These are phyloP conservation scores for Clupea harengus DNA, from an alignment of 2,113 vertebrate species.

Conservation along the genomic window DNA sequence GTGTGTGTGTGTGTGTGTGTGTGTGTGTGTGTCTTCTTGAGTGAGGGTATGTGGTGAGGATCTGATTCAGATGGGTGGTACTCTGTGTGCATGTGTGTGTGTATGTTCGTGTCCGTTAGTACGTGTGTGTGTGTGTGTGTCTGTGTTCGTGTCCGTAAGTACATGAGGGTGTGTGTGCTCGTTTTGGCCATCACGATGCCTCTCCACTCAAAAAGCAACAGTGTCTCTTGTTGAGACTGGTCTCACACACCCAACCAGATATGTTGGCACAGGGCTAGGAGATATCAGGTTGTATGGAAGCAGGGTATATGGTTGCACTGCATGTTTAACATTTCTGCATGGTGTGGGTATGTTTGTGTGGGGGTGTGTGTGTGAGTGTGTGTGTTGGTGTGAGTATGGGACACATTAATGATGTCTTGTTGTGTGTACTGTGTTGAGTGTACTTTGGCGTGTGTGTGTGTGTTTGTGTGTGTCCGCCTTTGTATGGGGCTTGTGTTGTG, in stretches of 20 bases:
- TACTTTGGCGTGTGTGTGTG: not conserved
- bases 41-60: not conserved
- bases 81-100: not conserved
- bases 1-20: too few species aligned
- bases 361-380: not conserved
- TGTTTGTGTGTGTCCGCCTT: not conserved
- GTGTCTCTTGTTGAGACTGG: not conserved
- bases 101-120: too few species aligned
- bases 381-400: not conserved
- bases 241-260: not conserved
- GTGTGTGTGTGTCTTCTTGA: not conserved
- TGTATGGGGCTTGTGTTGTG: not conserved
- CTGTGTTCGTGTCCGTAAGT: not conserved
- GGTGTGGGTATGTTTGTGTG: not conserved
- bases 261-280: not conserved
- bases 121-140: not conserved
- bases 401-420: not conserved
- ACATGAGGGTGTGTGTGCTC: not conserved
- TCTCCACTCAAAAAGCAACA: not conserved
- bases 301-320: not conserved
- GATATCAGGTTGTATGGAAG: not conserved
- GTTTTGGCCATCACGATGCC: not conserved
- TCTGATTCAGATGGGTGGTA: not conserved
- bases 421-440: not conserved
- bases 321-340: not conserved